phyloP scores from a whole-genome alignment of 2,113 vertebrate genomes.

The Leucoraja erinaceus region DNA sequence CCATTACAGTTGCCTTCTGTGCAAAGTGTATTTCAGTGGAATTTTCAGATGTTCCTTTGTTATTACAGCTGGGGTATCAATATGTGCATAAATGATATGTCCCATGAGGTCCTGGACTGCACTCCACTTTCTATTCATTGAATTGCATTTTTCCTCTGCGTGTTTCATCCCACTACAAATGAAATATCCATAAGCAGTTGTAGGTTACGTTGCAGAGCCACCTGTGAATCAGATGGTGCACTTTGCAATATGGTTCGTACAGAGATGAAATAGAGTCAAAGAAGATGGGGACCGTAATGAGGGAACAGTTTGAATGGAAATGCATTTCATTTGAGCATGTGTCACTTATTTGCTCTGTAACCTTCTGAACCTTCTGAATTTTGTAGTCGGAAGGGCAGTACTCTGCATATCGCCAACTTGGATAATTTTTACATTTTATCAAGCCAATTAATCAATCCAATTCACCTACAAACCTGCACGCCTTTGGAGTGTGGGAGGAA shows the following conservation, averaged over 20 bases:
- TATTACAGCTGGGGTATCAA: conserved; percentile 16
- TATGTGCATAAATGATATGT: background rate
- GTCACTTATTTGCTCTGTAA: background rate
- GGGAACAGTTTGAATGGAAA: background rate
- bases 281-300: background rate
- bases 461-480: too few species aligned
- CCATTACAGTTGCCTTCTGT: background rate
- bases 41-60: background rate
- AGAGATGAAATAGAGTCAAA: background rate
- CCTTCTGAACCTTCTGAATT: too few species aligned
- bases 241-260: background rate
- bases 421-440: too few species aligned
- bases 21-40: background rate
- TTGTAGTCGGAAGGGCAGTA: too few species aligned
- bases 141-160: background rate
- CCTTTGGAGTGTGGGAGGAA: too few species aligned
- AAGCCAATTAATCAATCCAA: too few species aligned
- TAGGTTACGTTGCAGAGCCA: background rate
- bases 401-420: too few species aligned
- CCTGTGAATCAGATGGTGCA: background rate
- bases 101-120: background rate
- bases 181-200: conserved; percentile 2
- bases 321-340: background rate
- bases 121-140: background rate
- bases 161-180: background rate